Base-by-base conservation (phyloP, 2,797 vertebrate genomes). In the Danio kyathit region DNA sequence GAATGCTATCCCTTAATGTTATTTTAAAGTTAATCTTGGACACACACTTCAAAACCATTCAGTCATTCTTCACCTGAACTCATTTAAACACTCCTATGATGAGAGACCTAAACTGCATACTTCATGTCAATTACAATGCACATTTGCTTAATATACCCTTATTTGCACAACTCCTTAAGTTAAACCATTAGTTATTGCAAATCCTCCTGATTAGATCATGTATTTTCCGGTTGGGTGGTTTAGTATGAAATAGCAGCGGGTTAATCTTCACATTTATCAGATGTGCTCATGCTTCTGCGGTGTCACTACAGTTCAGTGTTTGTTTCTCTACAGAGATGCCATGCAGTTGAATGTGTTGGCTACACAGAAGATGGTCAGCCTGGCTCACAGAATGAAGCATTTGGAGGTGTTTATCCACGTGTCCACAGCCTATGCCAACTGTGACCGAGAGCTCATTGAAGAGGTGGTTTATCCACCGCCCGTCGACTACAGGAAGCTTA, bases 341-440 rank as follows among this genome's bases (percentile, higher is more conserved):
- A 94, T 99, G 93, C 96, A 97, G 91, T 91, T 99, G 88, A 99
- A 99, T 7, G 97, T 99, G 77, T 91, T 96, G 85, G 97, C 97
- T 83, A 98, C 97, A 1, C 96, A 95, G 80, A 95, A 97, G 88
- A 95, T 99, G 88, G 80, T 99, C 75, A 89, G 92, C 0, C 89
- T 99, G 88, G 98, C 96, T 38, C 96, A 95, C 82, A 92, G 60
- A 70, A 98, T 99, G 93, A 97, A 96, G 90, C 93, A 96, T 72
- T 92, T 99, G 86, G 97, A 99, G 88, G 92, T 99, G 74, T 98
- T 99, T 86, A 88, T 96, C 84, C 97, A 99, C 7, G 85, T 99
- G 76, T 99, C 97, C 38, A 99, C 98, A 1, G 98, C 98, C 4
- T 99, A 97, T 13, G 97, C 98, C 21, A 96, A 99, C 84, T 99